Base-by-base conservation (phyloP, 2,797 vertebrate genomes). In the Silurus aristotelis region DNA sequence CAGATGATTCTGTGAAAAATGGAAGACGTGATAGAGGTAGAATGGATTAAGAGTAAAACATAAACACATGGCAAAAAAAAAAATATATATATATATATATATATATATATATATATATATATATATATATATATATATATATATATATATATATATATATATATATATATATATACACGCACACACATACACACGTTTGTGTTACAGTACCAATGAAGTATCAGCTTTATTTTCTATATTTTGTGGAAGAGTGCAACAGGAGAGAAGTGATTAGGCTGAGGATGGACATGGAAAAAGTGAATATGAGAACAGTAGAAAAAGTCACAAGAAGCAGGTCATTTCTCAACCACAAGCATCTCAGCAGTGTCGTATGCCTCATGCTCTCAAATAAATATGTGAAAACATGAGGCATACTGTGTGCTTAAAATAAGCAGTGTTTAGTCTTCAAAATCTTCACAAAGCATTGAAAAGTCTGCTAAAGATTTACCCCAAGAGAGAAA, bases 211-310 rank as follows among this genome's bases (percentile, higher is more conserved):
- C 55, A 68, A 64, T 20, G 0, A 66, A n/a, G 31, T 67, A 60
- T 27, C 31, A 58, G 22, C 14, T n/a, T n/a, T n/a, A n/a, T n/a
- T n/a, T n/a, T 3, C 15, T 43, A 55, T 17, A 15, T 38, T 76
- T 56, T 22, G 1, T 43, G 46, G 14, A 31, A 73, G 20, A 52
- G n/a, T 38, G 27, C 14, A 66, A 31, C 78, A 43, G 78, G 9
- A 56, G 19, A 58, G 46, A 80, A 80, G 64, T 46, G 58, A 73
- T 19, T 22, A 82, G 82, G 66, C 78, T 84, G 19, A 38, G 76
- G 63, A 71, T 55, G 83, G 67, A 86, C 60, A 83, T 73, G 73
- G 83, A 88, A 86, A 85, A 83, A 86, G 76, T 70, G 31, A 85
- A 71, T 17, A 71, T 67, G 68, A 81, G 52, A 71, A 14, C 38